Base-by-base conservation (phyloP, 2,113 vertebrate genomes). In the Phodopus roborovskii region DNA sequence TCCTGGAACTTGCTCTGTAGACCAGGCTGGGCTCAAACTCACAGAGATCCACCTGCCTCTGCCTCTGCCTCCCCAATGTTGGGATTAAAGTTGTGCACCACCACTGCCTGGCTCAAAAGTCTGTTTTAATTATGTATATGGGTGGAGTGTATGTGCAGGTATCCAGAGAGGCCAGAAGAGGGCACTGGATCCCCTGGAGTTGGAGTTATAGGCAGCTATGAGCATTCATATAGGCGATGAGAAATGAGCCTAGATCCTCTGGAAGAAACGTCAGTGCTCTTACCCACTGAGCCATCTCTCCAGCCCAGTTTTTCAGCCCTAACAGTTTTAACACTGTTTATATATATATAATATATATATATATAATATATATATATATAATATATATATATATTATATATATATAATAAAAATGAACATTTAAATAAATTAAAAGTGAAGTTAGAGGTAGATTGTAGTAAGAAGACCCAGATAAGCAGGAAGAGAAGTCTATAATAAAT, bases 401-500 rank as follows among this genome's bases (percentile, higher is more conserved):
- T 70, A 22, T 64, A 84, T 33, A 85, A 11, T 56, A 53, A 45
- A 6, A 45, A 45, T 45, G 64, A 36, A 71, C 4, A 33, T 42
- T 82, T 81, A 81, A 91, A 39, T 70, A 24, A 56, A 33, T 82
- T 48, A 60, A 17, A 30, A 62, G 24, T 66, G 75, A 66, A 28
- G 50, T 82, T 53, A 26, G 77, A 82, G n/a, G 36, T 8, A 30
- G 26, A 17, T 91, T 70, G 77, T 26, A 82, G 28, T 71, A 26
- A 66, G n/a, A 82, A 33, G 36, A 8, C 53, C n/a, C 33, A 56
- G 15, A 74, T 42, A 73, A 83, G 8, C 62, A n/a, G 16, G 84
- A 48, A 90, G 39, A 39, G 30, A 83, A 92, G 33, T 71, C 66
- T 92, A 83, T 56, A 84, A 92, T 64, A 79, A 94, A 74, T 26